These are phyloP conservation scores for Megaceryle alcyon DNA, from an alignment of 2,797 vertebrate genomes.

Conservation along the genomic window DNA sequence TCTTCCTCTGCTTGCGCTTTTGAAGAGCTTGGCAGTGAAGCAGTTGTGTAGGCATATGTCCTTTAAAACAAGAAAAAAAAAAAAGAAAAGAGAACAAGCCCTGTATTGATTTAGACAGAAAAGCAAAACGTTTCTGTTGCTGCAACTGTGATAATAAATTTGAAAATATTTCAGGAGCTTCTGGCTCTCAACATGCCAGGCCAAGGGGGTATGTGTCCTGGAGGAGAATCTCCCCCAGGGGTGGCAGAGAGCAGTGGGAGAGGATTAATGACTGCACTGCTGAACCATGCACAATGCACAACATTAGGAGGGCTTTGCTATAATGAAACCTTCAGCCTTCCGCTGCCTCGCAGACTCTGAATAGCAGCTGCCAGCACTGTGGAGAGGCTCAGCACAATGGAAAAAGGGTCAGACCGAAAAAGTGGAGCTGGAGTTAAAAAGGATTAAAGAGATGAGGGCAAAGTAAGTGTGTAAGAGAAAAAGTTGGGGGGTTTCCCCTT, in stretches of 20 bases:
- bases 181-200: background rate
- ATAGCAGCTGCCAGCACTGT: constrained; percentile 47
- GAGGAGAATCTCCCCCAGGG: constrained; percentile 17
- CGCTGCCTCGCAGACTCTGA: constrained; percentile 3
- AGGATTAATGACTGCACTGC: constrained; percentile 12
- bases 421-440: background rate
- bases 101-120: constrained; percentile 5
- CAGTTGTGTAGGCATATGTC: background rate
- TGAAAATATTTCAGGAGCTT: constrained; percentile 11
- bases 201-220: background rate
- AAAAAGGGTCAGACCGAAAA: constrained; percentile 17
- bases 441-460: background rate
- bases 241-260: background rate
- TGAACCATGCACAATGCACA: constrained; percentile 25
- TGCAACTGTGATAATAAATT: constrained; percentile 27
- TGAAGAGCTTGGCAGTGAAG: constrained; percentile 7
- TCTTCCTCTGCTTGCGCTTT: background rate
- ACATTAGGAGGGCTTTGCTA: constrained; percentile 22
- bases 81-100: background rate
- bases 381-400: background rate
- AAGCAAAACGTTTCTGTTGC: constrained; percentile 18
- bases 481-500: background rate
- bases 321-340: constrained; percentile 39
- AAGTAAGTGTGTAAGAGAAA: background rate
- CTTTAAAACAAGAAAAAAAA: background rate